Evolutionary conservation across 2,888 invertebrate species (phyloP).

Genomic region (Pterostichus madidus): DNA sequence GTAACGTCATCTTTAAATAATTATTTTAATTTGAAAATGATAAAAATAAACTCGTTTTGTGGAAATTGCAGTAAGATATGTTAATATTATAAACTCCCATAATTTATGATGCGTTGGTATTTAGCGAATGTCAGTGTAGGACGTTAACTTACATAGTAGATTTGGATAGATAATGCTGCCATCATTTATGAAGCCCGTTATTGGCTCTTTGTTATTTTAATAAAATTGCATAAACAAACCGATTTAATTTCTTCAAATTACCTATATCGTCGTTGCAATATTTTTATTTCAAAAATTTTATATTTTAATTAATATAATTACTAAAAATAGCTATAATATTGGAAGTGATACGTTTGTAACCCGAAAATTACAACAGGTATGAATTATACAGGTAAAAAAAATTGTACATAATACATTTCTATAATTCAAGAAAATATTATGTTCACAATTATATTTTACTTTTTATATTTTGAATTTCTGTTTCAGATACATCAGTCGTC

Average conservation of each 20-base stretch:
- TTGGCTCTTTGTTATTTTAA: conserved; percentile 73
- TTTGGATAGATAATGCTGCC: conserved; percentile 69
- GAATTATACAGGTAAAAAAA: too few species aligned
- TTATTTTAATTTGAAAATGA: conserved; percentile 65
- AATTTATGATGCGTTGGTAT: conserved; percentile 61
- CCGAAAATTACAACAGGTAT: too few species aligned
- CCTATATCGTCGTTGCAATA: conserved; percentile 33
- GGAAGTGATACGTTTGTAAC: too few species aligned
- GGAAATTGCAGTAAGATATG: conserved; percentile 63
- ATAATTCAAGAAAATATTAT: too few species aligned
- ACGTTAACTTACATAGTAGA: conserved; percentile 65
- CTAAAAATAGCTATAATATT: too few species aligned
- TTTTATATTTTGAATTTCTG: too few species aligned
- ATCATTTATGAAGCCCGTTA: conserved; percentile 73
- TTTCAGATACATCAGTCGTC: too few species aligned
- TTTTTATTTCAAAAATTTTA: neutral
- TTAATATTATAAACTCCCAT: conserved; percentile 63
- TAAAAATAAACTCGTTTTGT: conserved; percentile 65
- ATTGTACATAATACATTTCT: too few species aligned
- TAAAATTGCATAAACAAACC: conserved; percentile 68
- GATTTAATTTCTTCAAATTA: conserved; percentile 56
- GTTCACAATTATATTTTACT: too few species aligned
- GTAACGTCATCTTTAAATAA: conserved; percentile 66
- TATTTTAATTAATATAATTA: too few species aligned
- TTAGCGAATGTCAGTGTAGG: conserved; percentile 65